These are phyloP conservation scores for Coregonus clupeaformis DNA, from an alignment of 2,113 vertebrate species.

Conservation along the genomic window DNA sequence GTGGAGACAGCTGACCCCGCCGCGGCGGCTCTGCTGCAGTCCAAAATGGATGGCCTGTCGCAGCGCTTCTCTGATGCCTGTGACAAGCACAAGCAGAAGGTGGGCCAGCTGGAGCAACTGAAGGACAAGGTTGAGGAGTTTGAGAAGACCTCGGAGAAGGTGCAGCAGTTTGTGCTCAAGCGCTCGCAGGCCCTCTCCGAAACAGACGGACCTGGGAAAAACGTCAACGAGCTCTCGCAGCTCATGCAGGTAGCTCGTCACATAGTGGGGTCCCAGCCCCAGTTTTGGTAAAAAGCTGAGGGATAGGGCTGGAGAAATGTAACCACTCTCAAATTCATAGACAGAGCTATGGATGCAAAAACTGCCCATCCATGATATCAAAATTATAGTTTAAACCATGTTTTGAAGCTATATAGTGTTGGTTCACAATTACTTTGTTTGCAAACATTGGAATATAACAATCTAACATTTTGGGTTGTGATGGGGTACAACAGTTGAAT, in stretches of 20 bases:
- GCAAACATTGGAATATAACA: too few relatives aligned
- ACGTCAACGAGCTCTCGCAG: slow-evolving; percentile 85
- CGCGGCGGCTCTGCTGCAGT: slow-evolving; percentile 81
- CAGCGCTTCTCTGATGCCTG: slow-evolving; percentile 83
- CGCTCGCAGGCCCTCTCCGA: slow-evolving; percentile 82
- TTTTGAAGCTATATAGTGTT: too few relatives aligned
- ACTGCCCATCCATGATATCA: too few relatives aligned
- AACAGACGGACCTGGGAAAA: slow-evolving; percentile 84
- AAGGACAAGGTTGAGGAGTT: slow-evolving; percentile 90
- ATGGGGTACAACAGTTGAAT: too few relatives aligned
- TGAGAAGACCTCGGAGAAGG: slow-evolving; percentile 83
- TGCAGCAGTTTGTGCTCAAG: slow-evolving; percentile 87
- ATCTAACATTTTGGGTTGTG: too few relatives aligned
- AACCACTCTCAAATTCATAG: too few relatives aligned
- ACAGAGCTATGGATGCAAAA: too few relatives aligned
- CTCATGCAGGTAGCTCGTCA: slow-evolving; percentile 81
- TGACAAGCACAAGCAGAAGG: slow-evolving; percentile 83
- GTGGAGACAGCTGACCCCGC: slow-evolving; percentile 87
- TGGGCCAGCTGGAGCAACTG: slow-evolving; percentile 82
- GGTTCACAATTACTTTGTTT: too few relatives aligned
- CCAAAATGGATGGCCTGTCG: slow-evolving; percentile 85
- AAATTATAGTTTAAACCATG: too few relatives aligned
- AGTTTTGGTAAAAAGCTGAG: too few relatives aligned
- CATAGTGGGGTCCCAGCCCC: too few relatives aligned
- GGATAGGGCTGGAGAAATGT: too few relatives aligned